Evolutionary conservation across 2,113 vertebrate genomes (phyloP).

Genomic region (Limnothrissa miodon): DNA sequence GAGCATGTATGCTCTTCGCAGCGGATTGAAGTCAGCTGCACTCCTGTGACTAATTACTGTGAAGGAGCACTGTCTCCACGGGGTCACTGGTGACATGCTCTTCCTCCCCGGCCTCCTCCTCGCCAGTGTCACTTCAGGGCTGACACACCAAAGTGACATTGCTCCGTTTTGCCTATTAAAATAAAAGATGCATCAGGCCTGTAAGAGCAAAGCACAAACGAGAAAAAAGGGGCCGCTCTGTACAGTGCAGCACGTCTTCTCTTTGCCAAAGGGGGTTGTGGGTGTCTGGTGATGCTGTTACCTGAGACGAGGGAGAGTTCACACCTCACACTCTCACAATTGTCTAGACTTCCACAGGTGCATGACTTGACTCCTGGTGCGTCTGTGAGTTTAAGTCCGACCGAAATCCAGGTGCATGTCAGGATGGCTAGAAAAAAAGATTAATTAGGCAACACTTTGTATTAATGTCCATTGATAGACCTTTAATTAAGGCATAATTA

Average conservation of each 20-base stretch:
- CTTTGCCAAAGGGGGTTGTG: neutral
- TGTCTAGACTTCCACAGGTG: neutral
- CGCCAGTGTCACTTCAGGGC: conserved; percentile 46
- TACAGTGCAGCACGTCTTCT: neutral
- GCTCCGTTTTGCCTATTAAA: conserved; percentile 55
- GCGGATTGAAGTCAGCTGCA: conserved; percentile 38
- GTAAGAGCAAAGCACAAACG: neutral
- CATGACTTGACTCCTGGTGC: neutral
- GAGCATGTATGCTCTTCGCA: conserved; percentile 40
- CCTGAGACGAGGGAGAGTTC: neutral
- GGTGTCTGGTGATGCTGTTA: neutral
- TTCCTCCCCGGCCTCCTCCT: conserved; percentile 10
- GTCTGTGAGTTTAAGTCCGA: conserved; percentile 46
- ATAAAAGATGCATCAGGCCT: neutral
- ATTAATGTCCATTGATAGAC: conserved; percentile 75
- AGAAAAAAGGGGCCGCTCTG: neutral
- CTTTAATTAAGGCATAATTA: conserved; percentile 71
- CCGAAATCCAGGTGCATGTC: conserved; percentile 36
- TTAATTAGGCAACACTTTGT: conserved; percentile 74
- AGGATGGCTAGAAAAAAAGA: conserved; percentile 58
- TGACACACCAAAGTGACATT: conserved; percentile 51
- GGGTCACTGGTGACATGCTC: conserved; percentile 35
- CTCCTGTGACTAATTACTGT: conserved; percentile 48
- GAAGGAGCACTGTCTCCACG: conserved; percentile 38
- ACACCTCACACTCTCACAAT: neutral